Evolutionary conservation across 2,797 vertebrate species (phyloP).

Genomic region (Pangasius krempfi): DNA sequence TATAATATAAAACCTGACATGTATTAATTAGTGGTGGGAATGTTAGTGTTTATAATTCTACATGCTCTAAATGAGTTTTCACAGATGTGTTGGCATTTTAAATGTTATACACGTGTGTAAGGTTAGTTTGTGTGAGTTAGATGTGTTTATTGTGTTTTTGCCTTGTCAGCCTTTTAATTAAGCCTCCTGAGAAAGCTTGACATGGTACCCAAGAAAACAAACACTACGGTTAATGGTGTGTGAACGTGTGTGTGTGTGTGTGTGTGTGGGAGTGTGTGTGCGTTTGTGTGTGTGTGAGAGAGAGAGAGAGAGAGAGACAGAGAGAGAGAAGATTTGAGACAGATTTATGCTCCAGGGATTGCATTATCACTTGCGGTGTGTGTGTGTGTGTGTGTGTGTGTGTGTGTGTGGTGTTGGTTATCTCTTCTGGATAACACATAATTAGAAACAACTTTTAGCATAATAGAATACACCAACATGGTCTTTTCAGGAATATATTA

Average conservation of each 20-base stretch:
- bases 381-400: not conserved
- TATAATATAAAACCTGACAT: not conserved
- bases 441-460: not conserved
- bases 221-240: conserved; percentile 13
- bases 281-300: too few relatives aligned
- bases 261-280: too few relatives aligned
- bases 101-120: not conserved
- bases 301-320: not conserved
- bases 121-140: conserved; percentile 15
- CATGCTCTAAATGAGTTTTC: conserved; percentile 25
- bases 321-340: not conserved
- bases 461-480: not conserved
- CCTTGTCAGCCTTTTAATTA: conserved; percentile 24
- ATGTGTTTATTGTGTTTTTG: conserved; percentile 21
- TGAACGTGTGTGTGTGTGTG: not conserved
- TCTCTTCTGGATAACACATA: not conserved
- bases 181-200: conserved; percentile 32
- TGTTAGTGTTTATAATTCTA: conserved; percentile 43
- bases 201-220: conserved; percentile 33
- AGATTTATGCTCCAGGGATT: conserved; percentile 2
- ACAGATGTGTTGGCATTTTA: conserved; percentile 19
- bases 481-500: not conserved
- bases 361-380: not conserved
- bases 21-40: conserved; percentile 39
- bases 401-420: not conserved